Base-by-base conservation (phyloP, 2,797 vertebrate genomes). In the Acipenser transmontanus region DNA sequence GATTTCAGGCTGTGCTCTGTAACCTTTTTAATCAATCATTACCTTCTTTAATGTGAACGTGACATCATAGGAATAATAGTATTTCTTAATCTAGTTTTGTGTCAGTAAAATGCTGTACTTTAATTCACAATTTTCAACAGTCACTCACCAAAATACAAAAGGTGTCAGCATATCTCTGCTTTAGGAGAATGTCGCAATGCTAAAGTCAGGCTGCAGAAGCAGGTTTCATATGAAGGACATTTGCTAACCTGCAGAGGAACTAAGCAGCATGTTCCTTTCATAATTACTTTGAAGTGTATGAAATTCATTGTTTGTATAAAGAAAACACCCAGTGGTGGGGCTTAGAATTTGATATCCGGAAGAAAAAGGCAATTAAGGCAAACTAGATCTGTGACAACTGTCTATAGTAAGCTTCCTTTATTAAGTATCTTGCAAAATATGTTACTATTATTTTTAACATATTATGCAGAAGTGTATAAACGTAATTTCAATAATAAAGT, bases 41-140 rank as follows among this genome's bases (percentile, higher is more conserved):
- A 13, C 51, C 62, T 48, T 4, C 70, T 73, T 69, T 12, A 71
- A 78, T 77, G 75, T 74, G 76, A 78, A 78, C 72, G 73, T 76
- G 81, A 77, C 77, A 77, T 74, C 72, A 69, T 70, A 78, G 80
- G 81, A 87, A 86, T 77, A 83, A 88, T 87, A 82, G 81, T 78
- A 65, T 69, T 83, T 71, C 78, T 80, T 83, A 83, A 88, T 85
- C 80, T 75, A 69, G 66, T 71, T 54, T 9, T 72, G 70, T 72
- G 69, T 80, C 78, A 78, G 79, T 80, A 83, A 83, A 78, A 81
- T 83, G 71, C 34, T 68, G 65, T 57, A 64, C 54, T n/a, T 57
- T 57, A 57, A n/a, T 57, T 6, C 54, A 11, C 54, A 11, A n/a
- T 57, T 57, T 57, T 57, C 54, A 57, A n/a, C 12, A 57, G n/a